Base-by-base conservation (phyloP, 2,113 vertebrate species). In the Dasypus novemcinctus region DNA sequence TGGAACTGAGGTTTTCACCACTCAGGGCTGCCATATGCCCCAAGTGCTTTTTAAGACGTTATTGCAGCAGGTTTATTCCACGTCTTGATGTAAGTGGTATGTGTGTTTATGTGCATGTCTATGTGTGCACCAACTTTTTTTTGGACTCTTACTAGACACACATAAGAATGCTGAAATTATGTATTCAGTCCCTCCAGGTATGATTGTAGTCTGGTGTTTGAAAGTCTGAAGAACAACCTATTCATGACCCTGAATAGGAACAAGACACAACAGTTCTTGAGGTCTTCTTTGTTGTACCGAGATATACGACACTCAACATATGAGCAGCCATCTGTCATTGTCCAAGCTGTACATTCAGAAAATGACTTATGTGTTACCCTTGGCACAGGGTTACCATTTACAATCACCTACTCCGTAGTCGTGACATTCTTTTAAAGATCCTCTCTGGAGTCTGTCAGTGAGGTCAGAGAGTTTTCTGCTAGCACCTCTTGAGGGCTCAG, bases 61-160 rank as follows among this genome's bases (percentile, higher is more conserved):
- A 66, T 99, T 98, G 84, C 99, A 20, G 99, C 99, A 69, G 98
- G 99, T 90, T 99, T 98, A 97, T 99, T 98, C 99, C 98, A 99
- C 91, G 99, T 99, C 93, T 99, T 99, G 80, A 99, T 99, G 71
- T 96, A 98, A 0, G 98, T 99, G 75, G 4, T n/a, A 69, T 36
- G 27, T 25, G 54, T 6, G 5, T 57, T 6, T 36, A 18, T 20
- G 33, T n/a, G 15, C 15, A 20, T 63, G 27, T 25, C 29, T 61
- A 7, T 29, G 3, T 63, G 27, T 63, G 25, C 9, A 27, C 99
- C 99, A 57, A 99, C 99, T 57, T 97, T 98, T 96, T 78, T 98
- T 98, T 57, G 98, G 95, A 7, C 98, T 97, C 7, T 97, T 96
- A 29, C 97, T 97, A 31, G 97, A 97, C 31, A 98, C 97, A 0